Base-by-base conservation (phyloP, 2,888 invertebrate species). In the Stramonita haemastoma region DNA sequence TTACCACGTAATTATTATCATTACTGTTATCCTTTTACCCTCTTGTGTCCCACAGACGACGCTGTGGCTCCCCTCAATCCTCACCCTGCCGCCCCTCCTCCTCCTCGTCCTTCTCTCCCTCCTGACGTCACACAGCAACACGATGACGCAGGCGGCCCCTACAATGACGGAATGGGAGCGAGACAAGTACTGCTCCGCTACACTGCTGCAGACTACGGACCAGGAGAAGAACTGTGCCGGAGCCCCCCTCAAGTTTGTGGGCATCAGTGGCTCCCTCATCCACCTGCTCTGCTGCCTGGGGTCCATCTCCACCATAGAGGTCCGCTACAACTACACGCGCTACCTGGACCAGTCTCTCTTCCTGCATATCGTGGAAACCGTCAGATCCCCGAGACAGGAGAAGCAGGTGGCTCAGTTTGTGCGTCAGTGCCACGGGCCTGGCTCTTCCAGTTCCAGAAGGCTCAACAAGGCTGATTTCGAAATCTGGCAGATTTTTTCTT, bases 271-370 rank as follows among this genome's bases (percentile, higher is more conserved):
- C 32, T 66, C 86, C 13, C 32, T 66, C 66, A 66, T 34, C 86
- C 60, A 86, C 66, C 86, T 86, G 32, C 86, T 86, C 17, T 86
- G 86, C 86, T 86, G 86, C 34, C 86, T 86, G 66, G 86, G 86
- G 29, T 60, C 66, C 66, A 11, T 86, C 60, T 15, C 86, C 86
- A 34, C 29, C 22, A 66, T 86, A 19, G 8, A 86, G 34, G 86
- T 86, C 1, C n/a, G 22, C 17, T 19, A 60, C 86, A 66, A 86
- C 86, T 86, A 86, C 86, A 86, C 60, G 19, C 11, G 5, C 60
- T 6, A 22, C 32, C 66, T 86, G 32, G 86, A 66, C 86, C 60
- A 60, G 60, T 66, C 86, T 29, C 34, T 86, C 11, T 6, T 66
- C 34, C 8, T 86, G 5, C 29, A 86, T 66, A 86, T 86, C 34